Evolutionary conservation across 2,797 vertebrate genomes (phyloP), one percentile per base, ranked within the genome.

Genomic region (Lithobates sylvaticus): DNA sequence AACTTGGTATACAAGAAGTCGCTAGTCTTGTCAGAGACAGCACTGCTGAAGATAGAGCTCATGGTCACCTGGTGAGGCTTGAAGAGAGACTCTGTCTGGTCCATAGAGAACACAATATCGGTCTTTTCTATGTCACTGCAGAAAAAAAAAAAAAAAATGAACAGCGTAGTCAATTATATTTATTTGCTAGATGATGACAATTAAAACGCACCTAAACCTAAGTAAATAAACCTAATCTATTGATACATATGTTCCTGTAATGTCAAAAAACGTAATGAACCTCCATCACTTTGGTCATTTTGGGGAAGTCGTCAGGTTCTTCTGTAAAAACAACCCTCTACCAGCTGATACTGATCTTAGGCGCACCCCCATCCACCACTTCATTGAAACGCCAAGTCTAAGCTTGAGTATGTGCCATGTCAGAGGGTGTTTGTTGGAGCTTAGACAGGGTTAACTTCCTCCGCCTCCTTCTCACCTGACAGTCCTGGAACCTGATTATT

Each of bases 111-210:
- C 29, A 99, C 94, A 85, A 94, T 92, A 0, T 97, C 94, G 5
- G 97, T 97, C 92, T 98, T 96, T 94, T 99, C 97, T 16, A 99
- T 94, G 90, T 98, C 96, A 88, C 98, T 99, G 69, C n/a, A 47
- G 39, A 10, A 39, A 39, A 39, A 39, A 39, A 39, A 1, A 32
- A n/a, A n/a, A n/a, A 39, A 1, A 32, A 71, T 72, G 3, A 2
- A 67, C 26, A 67, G n/a, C 15, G 1, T 16, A 18, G 50, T 58
- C 50, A 4, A 54, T 39, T 8, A 7, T 1, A 39, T 39, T 39
- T 39, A 39, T 54, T 54, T 54, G 16, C 4, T 21, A 16, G 50
- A 21, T 16, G 47, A 18, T 50, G 5, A 54, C 3, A 10, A 10
- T 44, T 50, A 15, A 54, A 61, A 2, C n/a, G 7, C 4, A 61